Base-by-base conservation (phyloP, 2,888 invertebrate species). In the Ectemnius cavifrons region DNA sequence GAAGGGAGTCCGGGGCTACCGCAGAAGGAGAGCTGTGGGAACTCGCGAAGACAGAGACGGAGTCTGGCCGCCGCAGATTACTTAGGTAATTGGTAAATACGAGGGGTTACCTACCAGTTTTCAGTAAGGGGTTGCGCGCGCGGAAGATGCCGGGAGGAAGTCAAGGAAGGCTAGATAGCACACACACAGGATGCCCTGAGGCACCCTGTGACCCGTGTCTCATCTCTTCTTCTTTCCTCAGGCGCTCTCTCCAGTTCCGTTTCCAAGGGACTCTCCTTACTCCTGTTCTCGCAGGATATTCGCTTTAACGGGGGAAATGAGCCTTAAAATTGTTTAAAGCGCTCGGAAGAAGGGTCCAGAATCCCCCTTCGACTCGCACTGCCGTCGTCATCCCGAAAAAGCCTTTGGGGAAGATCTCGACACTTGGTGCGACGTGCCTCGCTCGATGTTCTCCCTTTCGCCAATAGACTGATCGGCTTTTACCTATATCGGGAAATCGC, bases 271-370 rank as follows among this genome's bases (percentile, higher is more conserved):
- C 67, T 57, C 60, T 60, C 60, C 66, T 52, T 64, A 67, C 67
- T 45, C 46, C 16, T 52, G 23, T 45, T 80, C 75, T 71, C 75
- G 72, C 82, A 84, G 90, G 89, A 89, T 89, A 89, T 90, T 90
- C 90, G 89, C 89, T 90, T 89, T 89, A 89, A 89, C 85, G 85
- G 89, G 87, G 88, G 90, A 91, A 91, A 91, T 91, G 90, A 91
- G 90, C 90, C 91, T 90, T 90, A 90, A 91, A 91, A 91, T 91
- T 91, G 91, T 91, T 91, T 91, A 91, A 91, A 91, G 88, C 89
- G 89, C 75, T 88, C 85, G 89, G 87, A 89, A 89, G 84, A 80
- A 87, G 88, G 87, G 86, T 84, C 77, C 67, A 62, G 75, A 63
- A 86, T 79, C 84, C 87, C 23, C 87, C 84, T 85, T 75, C 79